phyloP scores from a whole-genome alignment of 2,888 invertebrate species.

The Ditula angustiorana region DNA sequence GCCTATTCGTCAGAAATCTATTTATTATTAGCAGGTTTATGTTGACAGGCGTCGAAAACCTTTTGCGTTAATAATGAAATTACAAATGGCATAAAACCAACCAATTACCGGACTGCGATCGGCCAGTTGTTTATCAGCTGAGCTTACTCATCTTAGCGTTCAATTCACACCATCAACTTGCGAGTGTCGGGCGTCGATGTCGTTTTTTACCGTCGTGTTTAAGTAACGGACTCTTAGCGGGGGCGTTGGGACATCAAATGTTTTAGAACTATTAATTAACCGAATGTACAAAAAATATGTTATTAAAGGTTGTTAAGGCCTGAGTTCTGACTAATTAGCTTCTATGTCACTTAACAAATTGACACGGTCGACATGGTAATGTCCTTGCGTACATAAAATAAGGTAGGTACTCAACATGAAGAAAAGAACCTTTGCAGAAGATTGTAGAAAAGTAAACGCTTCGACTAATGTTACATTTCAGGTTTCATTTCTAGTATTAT shows the following conservation, averaged over 20 bases:
- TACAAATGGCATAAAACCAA: constrained; percentile 64
- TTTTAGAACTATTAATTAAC: constrained; percentile 24
- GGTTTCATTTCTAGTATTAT: too few species aligned
- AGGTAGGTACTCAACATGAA: too few species aligned
- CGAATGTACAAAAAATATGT: neutral
- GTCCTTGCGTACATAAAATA: too few species aligned
- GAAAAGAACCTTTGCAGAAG: too few species aligned
- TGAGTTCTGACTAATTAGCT: neutral
- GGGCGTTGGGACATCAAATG: constrained; percentile 24
- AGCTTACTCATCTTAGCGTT: constrained; percentile 81
- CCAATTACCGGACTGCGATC: constrained; percentile 71
- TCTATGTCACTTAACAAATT: neutral
- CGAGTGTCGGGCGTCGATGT: constrained; percentile 73
- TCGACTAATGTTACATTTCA: too few species aligned
- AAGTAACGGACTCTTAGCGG: constrained; percentile 34
- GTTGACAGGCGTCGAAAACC: constrained; percentile 8
- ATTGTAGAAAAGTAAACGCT: too few species aligned
- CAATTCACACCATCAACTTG: constrained; percentile 84
- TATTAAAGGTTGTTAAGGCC: constrained; percentile 7
- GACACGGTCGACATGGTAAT: neutral
- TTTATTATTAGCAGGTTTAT: neutral
- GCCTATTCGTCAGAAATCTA: neutral
- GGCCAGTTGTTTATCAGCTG: constrained; percentile 78
- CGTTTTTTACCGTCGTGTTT: constrained; percentile 62
- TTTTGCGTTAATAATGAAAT: constrained; percentile 17